Percentiles rank a stretch among this genome's conserved stretches.
Conservation (phyloP, 37 sponge, comb jelly and placozoan species). For the Mnemiopsis leidyi region DNA sequence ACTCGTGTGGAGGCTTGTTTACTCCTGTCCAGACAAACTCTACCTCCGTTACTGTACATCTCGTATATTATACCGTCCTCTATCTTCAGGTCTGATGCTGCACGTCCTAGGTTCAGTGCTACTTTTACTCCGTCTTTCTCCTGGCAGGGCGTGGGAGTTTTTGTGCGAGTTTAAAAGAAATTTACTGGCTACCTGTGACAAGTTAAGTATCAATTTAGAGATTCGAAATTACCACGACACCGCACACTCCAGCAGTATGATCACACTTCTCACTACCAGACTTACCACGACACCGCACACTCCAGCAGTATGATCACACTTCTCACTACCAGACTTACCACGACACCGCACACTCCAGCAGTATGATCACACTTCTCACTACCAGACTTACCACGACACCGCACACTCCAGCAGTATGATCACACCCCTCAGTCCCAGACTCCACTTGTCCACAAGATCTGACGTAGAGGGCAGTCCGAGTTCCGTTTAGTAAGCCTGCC, state of each 20-base stretch:
- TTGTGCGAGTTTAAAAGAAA: no score
- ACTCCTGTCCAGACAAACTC: slow-evolving; percentile 11
- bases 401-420: slow-evolving; percentile 58
- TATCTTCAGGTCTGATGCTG: neutral
- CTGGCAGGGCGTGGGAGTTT: neutral
- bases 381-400: neutral
- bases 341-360: slow-evolving; percentile 10
- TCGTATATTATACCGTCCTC: slow-evolving; percentile 2
- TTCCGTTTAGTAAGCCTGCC: neutral
- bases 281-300: slow-evolving; percentile 22
- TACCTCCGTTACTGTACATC: slow-evolving; percentile 12
- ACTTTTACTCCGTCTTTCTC: neutral
- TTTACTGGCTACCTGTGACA: no score
- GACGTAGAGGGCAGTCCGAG: slow-evolving; percentile 44
- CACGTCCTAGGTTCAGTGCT: neutral
- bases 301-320: slow-evolving; percentile 28
- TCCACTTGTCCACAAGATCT: slow-evolving; percentile 29
- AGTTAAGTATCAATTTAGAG: no score
- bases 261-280: neutral
- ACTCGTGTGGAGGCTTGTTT: neutral
- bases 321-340: slow-evolving; percentile 6
- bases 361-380: slow-evolving; percentile 21
- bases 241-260: slow-evolving; percentile 43
- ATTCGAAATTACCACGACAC: neutral
- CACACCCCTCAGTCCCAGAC: slow-evolving; percentile 23